Evolutionary conservation across 2,113 vertebrate genomes (phyloP).

Genomic region (Paratilapia polleni): DNA sequence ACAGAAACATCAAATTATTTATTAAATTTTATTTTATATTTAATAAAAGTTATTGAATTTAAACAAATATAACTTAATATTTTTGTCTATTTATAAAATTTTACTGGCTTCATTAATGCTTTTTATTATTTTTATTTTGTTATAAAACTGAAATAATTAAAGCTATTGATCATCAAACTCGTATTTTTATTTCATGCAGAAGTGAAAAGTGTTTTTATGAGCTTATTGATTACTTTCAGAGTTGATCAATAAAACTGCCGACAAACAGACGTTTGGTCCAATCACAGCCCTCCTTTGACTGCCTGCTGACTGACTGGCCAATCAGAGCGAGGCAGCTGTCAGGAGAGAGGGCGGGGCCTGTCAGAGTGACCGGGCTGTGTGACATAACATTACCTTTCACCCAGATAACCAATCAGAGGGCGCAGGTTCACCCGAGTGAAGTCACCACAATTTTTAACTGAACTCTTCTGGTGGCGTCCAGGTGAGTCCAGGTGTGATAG

Average conservation of each 20-base stretch:
- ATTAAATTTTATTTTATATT: background rate
- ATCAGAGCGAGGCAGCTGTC: background rate
- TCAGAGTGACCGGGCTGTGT: background rate
- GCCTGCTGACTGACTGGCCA: background rate
- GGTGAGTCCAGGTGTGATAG: background rate
- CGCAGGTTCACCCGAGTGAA: background rate
- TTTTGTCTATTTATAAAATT: background rate
- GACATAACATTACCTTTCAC: constrained; percentile 34
- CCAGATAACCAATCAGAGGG: background rate
- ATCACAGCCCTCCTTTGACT: background rate
- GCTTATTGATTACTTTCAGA: background rate
- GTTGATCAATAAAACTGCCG: background rate
- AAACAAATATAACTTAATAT: background rate
- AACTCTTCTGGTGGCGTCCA: background rate
- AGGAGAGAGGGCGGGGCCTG: background rate
- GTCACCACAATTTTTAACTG: background rate
- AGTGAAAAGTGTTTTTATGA: background rate
- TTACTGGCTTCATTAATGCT: background rate
- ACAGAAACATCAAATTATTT: background rate
- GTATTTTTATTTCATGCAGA: background rate
- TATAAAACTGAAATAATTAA: background rate
- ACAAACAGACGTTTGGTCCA: background rate
- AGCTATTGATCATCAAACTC: background rate
- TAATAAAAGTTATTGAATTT: background rate
- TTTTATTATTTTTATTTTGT: background rate